phyloP scores from a whole-genome alignment of 2,113 vertebrate species.

The Bucco capensis region DNA sequence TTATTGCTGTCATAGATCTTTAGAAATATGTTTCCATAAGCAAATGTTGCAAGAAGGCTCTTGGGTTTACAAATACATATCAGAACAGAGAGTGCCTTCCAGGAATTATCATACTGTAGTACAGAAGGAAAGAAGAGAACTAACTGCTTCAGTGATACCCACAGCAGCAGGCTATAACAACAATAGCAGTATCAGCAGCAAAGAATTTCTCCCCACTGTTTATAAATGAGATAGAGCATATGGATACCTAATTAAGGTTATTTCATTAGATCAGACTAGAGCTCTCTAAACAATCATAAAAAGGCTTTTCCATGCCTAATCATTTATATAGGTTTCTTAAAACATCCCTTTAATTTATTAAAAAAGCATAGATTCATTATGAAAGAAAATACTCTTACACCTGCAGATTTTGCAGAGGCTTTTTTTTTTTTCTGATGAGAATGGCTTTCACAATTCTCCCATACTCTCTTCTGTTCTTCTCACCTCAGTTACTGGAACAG shows the following conservation, averaged over 20 bases:
- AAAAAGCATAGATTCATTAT: slow-evolving; percentile 39
- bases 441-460: background rate
- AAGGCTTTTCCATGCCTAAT: slow-evolving; percentile 45
- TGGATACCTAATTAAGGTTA: slow-evolving; percentile 75
- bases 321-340: slow-evolving; percentile 38
- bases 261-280: slow-evolving; percentile 70
- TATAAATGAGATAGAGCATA: slow-evolving; percentile 75
- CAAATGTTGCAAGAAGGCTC: slow-evolving; percentile 10
- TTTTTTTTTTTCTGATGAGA: background rate
- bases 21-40: slow-evolving; percentile 65
- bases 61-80: slow-evolving; percentile 38
- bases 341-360: slow-evolving; percentile 51
- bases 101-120: slow-evolving; percentile 28
- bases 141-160: slow-evolving; percentile 66
- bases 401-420: background rate
- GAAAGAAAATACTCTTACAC: background rate
- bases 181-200: slow-evolving; percentile 59
- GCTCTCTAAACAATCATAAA: slow-evolving; percentile 50
- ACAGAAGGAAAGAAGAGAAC: slow-evolving; percentile 34
- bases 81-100: slow-evolving; percentile 11
- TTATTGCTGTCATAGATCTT: slow-evolving; percentile 59
- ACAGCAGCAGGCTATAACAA: slow-evolving; percentile 69
- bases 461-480: background rate
- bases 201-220: slow-evolving; percentile 31
- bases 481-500: background rate